A percentile compares a stretch with the other conserved stretches of the same genome.
These are phyloP conservation scores for Eupithecia subfuscata DNA, from an alignment of 2,888 invertebrate genomes.

Conservation along the genomic window DNA sequence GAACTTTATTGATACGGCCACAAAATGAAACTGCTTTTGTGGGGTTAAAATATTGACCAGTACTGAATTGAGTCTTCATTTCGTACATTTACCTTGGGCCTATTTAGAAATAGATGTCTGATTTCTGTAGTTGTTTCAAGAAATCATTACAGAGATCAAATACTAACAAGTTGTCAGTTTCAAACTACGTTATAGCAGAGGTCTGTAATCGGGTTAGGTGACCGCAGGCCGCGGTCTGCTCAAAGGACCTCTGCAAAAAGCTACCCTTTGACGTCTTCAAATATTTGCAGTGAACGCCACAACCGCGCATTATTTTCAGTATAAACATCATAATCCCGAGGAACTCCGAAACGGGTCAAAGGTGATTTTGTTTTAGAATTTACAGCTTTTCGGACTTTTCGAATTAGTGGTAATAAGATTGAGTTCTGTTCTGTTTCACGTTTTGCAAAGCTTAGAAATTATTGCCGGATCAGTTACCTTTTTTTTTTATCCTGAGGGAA, in stretches of 20 bases:
- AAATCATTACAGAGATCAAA: slow-evolving; percentile 5
- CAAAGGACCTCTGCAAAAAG: slow-evolving; percentile 79
- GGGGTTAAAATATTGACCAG: not conserved
- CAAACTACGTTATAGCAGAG: slow-evolving; percentile 34
- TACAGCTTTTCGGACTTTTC: slow-evolving; percentile 48
- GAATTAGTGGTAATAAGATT: slow-evolving; percentile 37
- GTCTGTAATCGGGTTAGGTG: slow-evolving; percentile 77
- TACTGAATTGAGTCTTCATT: not conserved
- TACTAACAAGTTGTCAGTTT: slow-evolving; percentile 9
- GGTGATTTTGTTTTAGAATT: slow-evolving; percentile 60
- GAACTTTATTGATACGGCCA: not conserved
- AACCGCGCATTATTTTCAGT: slow-evolving; percentile 80
- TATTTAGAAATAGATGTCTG: not conserved
- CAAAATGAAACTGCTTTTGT: not conserved
- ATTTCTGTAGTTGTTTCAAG: not conserved
- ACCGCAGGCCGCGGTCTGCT: slow-evolving; percentile 72
- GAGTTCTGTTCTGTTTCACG: slow-evolving; percentile 8
- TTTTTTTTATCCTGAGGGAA: no score
- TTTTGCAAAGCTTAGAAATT: not conserved
- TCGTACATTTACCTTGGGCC: not conserved
- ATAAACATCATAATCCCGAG: slow-evolving; percentile 79
- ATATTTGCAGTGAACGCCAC: slow-evolving; percentile 78
- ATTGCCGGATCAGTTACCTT: not conserved
- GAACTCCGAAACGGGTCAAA: slow-evolving; percentile 62
- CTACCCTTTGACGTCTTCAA: slow-evolving; percentile 79